phyloP scores from a whole-genome alignment of 2,113 vertebrate species.

The Apus apus region DNA sequence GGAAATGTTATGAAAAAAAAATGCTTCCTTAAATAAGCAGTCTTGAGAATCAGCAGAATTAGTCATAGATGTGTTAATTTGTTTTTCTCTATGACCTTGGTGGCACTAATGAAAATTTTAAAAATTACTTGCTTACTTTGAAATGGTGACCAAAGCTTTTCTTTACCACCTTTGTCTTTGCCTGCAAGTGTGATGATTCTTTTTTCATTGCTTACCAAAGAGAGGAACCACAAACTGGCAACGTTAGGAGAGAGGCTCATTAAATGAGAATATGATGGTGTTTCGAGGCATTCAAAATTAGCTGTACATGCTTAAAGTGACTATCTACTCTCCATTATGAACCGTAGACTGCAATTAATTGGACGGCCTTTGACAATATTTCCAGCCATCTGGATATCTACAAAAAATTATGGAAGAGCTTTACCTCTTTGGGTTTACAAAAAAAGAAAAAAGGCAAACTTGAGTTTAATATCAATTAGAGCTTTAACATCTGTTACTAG shows the following conservation, averaged over 20 bases:
- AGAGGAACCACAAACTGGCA: neutral
- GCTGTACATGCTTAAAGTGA: neutral
- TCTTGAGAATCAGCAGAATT: neutral
- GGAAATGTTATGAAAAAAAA: neutral
- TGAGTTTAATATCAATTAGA: neutral
- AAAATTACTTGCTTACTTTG: neutral
- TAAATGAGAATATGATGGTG: neutral
- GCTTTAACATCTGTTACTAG: conserved; percentile 19
- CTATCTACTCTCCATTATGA: neutral
- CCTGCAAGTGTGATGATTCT: neutral
- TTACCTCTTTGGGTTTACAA: neutral
- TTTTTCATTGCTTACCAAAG: neutral
- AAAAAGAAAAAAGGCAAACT: neutral
- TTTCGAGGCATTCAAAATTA: conserved; percentile 12
- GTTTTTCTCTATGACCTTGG: neutral
- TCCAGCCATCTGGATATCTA: conserved; percentile 29
- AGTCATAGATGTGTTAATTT: neutral
- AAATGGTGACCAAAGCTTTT: neutral
- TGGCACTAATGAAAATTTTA: neutral
- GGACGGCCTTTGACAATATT: conserved; percentile 4
- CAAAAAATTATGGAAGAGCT: neutral
- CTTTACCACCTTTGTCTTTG: neutral
- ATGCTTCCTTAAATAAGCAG: neutral
- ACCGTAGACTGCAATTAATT: conserved; percentile 26
- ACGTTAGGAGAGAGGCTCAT: neutral